phyloP scores from a whole-genome alignment of 2,888 invertebrate genomes.

The Ophion obscuratus region DNA sequence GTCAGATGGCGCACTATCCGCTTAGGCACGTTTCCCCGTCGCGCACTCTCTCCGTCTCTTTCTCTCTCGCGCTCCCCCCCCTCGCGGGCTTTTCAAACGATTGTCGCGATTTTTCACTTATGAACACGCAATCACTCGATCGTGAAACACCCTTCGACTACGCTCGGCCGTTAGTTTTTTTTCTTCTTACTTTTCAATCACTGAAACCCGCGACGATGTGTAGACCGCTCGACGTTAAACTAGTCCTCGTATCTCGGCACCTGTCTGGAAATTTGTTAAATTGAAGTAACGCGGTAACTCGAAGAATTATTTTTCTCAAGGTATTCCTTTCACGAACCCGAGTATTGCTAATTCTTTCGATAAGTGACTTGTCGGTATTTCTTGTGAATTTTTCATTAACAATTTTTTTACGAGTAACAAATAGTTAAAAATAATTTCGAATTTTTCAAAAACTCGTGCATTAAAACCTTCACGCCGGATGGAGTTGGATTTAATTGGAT shows the following conservation, averaged over 20 bases:
- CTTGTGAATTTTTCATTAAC: too few relatives aligned
- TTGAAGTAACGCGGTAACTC: too few relatives aligned
- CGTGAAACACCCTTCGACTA: neutral
- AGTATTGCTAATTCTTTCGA: too few relatives aligned
- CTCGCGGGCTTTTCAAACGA: slow-evolving; percentile 7
- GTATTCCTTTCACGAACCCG: neutral
- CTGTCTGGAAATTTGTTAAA: neutral
- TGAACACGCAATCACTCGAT: neutral
- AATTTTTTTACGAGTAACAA: too few relatives aligned
- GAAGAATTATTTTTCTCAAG: neutral
- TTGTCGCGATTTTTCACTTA: neutral
- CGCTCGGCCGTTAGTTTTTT: neutral
- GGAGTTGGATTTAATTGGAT: too few relatives aligned
- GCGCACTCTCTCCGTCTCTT: neutral
- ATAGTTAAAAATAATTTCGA: too few relatives aligned
- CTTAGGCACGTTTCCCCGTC: slow-evolving; percentile 1
- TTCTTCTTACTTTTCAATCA: neutral
- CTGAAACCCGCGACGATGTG: neutral
- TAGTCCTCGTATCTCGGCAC: neutral
- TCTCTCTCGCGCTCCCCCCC: neutral
- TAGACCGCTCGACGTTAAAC: slow-evolving; percentile 5
- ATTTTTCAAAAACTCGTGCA: too few relatives aligned
- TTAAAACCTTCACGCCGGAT: too few relatives aligned
- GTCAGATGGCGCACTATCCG: slow-evolving; percentile 26
- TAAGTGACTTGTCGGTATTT: too few relatives aligned